Evolutionary conservation across 30 jellyfish, hydroid and myxozoan species (phyloP), one percentile per base, ranked within the genome.

Genomic region (Aurelia sp.): DNA sequence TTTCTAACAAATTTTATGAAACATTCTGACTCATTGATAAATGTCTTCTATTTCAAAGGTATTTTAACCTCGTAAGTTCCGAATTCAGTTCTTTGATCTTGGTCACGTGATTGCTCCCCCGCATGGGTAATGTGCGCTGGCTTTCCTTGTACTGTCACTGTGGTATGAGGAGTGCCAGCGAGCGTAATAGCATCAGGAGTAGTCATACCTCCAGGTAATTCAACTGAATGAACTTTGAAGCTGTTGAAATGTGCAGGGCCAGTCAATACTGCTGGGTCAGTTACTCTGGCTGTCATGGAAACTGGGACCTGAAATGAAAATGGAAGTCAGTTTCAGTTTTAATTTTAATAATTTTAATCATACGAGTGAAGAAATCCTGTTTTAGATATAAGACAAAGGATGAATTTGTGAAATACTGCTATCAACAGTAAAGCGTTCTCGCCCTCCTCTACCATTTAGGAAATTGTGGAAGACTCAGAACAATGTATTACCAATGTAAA

Each of bases 231-330:
- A n/a, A 72, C 85, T 30, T 64, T 71, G 44, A 88, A 57, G 30
- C 89, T 67, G 44, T 80, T 62, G 13, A 88, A 48, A 79, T 88
- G 79, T 18, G 77, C 73, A 4, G 89, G 92, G 22, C 97, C 97
- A 27, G 92, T 88, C 4, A 88, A 30, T 13, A 87, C 89, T n/a
- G 87, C 87, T 33, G 90, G 91, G 2, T 77, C 61, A 19, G 82
- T 76, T n/a, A 87, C 96, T 87, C 82, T 78, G 18, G 91, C 96
- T 68, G 74, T 35, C 91, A 87, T 40, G 61, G 86, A 51, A 21
- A 87, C 96, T 40, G 96, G 96, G 3, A 87, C 83, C 93, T 84
- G 20, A 20, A 62, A 66, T 12, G 15, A 33, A 44, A 70, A 18
- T 9, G 33, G 1, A 27, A 27, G 2, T 27, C 33, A 27, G 2